A percentile compares a stretch with the other conserved stretches of the same genome.
phyloP scores from a whole-genome alignment of 2,113 vertebrate genomes.

The Pomatorhinus ruficollis region DNA sequence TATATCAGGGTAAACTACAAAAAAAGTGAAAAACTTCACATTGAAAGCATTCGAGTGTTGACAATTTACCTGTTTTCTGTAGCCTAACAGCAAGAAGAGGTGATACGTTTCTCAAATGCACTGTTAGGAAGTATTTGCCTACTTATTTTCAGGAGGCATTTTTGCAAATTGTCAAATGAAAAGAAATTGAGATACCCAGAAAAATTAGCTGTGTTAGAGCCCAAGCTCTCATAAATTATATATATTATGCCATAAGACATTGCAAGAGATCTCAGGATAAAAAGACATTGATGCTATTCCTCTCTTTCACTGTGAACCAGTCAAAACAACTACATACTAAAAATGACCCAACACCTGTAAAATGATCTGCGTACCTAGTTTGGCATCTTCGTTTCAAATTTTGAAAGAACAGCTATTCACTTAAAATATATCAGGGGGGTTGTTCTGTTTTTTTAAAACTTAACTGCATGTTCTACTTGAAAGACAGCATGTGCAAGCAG shows the following conservation, averaged over 20 bases:
- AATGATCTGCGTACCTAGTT: background rate
- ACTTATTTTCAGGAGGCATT: background rate
- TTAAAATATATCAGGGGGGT: background rate
- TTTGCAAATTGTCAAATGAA: background rate
- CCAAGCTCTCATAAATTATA: conserved; percentile 4
- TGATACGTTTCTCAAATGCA: background rate
- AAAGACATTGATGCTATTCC: background rate
- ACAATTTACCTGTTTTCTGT: background rate
- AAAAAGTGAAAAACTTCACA: background rate
- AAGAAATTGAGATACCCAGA: background rate
- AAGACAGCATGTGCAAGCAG: background rate
- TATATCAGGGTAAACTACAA: background rate
- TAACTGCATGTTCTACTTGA: background rate
- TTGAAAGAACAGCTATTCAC: background rate
- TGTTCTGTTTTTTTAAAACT: background rate
- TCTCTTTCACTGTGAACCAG: background rate
- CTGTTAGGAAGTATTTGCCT: background rate
- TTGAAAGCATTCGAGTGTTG: background rate
- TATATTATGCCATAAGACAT: background rate
- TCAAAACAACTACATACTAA: background rate
- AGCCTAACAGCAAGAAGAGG: background rate
- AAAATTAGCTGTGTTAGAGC: conserved; percentile 5
- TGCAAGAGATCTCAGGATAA: background rate
- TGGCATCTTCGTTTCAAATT: background rate
- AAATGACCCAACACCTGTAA: background rate